These are phyloP conservation scores for Patella ulyssiponensis DNA, from an alignment of 2,888 invertebrate species.

Conservation along the genomic window DNA sequence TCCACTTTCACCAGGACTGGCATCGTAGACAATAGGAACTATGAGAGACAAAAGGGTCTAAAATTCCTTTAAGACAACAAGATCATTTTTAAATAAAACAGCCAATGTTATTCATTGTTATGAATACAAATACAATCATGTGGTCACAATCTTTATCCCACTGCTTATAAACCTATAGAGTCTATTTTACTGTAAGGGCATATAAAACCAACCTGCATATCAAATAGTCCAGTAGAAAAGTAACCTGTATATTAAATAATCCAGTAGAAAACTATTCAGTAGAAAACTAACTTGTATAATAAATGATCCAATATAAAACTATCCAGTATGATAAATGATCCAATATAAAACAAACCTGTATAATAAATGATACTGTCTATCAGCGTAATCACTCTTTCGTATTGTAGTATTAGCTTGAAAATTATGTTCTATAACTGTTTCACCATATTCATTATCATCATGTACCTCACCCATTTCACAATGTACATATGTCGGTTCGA, in stretches of 20 bases:
- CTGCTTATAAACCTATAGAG: too few relatives aligned
- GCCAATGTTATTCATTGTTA: background rate
- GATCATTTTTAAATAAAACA: background rate
- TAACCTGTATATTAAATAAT: too few relatives aligned
- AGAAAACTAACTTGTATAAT: too few relatives aligned
- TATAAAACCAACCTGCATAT: too few relatives aligned
- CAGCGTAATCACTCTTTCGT: conserved; percentile 45
- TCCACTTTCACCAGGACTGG: too few relatives aligned
- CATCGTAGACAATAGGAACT: background rate
- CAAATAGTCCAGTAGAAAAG: too few relatives aligned
- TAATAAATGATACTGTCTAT: conserved; percentile 63
- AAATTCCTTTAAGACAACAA: background rate
- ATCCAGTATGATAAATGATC: conserved; percentile 66
- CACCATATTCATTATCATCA: conserved; percentile 47
- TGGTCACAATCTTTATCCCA: too few relatives aligned
- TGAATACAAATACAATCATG: too few relatives aligned
- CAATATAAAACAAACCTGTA: conserved; percentile 50
- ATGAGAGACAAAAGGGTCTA: background rate
- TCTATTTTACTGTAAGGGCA: too few relatives aligned
- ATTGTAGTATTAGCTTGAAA: conserved; percentile 52
- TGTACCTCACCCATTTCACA: conserved; percentile 83
- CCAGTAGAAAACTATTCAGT: too few relatives aligned
- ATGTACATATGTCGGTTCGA: conserved; percentile 91
- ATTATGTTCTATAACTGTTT: conserved; percentile 62
- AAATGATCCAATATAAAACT: too few relatives aligned